Percentiles rank a stretch among this genome's conserved stretches.
These are phyloP conservation scores for Aldrovandia affinis DNA, from an alignment of 2,797 vertebrate genomes.

Conservation along the genomic window DNA sequence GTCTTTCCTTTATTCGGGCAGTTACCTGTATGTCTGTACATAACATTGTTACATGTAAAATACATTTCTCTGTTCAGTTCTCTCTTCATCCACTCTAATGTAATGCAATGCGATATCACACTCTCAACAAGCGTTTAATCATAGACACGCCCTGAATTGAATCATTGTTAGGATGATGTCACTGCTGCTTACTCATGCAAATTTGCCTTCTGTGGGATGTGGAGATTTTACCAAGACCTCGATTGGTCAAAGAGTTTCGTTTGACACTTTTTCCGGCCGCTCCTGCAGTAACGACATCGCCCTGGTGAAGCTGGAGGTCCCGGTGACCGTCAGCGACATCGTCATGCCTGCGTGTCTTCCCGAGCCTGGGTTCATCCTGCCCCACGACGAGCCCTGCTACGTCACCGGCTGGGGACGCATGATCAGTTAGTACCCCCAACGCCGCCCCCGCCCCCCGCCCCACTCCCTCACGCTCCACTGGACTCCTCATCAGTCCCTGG, in stretches of 20 bases:
- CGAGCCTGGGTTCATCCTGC: slow-evolving; percentile 50
- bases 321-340: slow-evolving; percentile 65
- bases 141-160: background rate
- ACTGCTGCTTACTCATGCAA: background rate
- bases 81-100: too few relatives aligned
- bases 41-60: too few relatives aligned
- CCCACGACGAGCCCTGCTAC: slow-evolving; percentile 71
- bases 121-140: background rate
- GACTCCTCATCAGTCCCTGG: background rate
- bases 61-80: too few relatives aligned
- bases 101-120: background rate
- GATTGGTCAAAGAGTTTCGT: background rate
- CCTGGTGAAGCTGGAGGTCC: slow-evolving; percentile 81
- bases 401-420: slow-evolving; percentile 85
- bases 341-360: slow-evolving; percentile 82
- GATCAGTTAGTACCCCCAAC: slow-evolving; percentile 70
- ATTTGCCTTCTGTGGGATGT: background rate
- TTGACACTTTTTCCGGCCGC: background rate
- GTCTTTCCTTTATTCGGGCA: too few relatives aligned
- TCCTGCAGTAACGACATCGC: slow-evolving; percentile 83
- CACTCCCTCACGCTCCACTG: background rate
- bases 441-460: background rate
- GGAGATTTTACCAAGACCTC: too few relatives aligned
- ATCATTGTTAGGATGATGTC: background rate
- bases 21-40: too few relatives aligned